Base-by-base conservation (phyloP, 2,113 vertebrate genomes). In the Girardinichthys multiradiatus region DNA sequence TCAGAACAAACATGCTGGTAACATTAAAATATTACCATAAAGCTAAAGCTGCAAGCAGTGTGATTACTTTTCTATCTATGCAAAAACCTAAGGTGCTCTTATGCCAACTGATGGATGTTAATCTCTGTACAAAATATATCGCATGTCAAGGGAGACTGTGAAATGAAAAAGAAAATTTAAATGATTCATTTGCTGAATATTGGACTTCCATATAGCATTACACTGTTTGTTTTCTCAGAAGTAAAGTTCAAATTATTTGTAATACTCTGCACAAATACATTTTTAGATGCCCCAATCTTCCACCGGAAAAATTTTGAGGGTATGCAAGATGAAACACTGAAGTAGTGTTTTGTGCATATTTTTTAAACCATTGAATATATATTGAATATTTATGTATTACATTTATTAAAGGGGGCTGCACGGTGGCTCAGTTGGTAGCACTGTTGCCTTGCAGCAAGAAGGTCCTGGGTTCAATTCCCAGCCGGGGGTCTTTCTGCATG, bases 301-400 rank as follows among this genome's bases (percentile, higher is more conserved):
- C 12, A 28, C 12, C 11, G 13, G n/a, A 14, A 58, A 28, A 26
- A 11, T 37, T 24, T 63, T 63, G 9, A n/a, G 10, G 2, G 26
- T 7, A 39, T 26, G n/a, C n/a, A 13, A 13, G 35, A 64, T 64
- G 61, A 13, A n/a, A 37, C 21, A 24, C 21, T 39, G 35, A 64
- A 64, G n/a, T 64, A 64, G 39, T 37, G n/a, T 64, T 64, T 64
- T 26, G 37, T 26, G n/a, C 37, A 64, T 28, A 42, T 64, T 64
- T 28, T n/a, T 21, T 24, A 54, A 54, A 8, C 9, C 48, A 10
- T n/a, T 19, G 42, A 24, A 51, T 24, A 51, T 10, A 35, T 8
- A 51, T 24, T 51, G 7, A n/a, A 54, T 54, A 54, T 54, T 54
- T 24, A 54, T 54, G 48, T 24, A n/a, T 10, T n/a, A 8, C 9